phyloP scores from a whole-genome alignment of 1,140 invertebrate genomes.

The Ctenoplectra terminalis region DNA sequence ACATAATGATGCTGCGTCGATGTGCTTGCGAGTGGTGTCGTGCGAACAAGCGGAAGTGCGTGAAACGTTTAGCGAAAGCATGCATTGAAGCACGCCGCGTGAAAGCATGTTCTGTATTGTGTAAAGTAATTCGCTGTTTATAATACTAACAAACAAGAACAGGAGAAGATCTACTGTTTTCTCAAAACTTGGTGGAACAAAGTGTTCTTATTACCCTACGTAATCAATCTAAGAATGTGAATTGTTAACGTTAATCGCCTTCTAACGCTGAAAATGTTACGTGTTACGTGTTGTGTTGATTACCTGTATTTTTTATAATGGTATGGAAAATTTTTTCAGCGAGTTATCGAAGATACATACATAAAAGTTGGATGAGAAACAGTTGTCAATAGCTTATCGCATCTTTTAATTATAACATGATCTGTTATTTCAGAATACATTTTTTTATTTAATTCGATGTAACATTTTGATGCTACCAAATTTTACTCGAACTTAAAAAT shows the following conservation, averaged over 20 bases:
- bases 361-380: not conserved
- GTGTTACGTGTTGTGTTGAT: not conserved
- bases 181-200: not conserved
- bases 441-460: too few relatives aligned
- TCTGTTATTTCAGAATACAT: too few relatives aligned
- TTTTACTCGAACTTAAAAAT: too few relatives aligned
- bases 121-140: conserved; percentile 21
- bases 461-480: not conserved
- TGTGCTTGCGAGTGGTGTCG: conserved; percentile 66
- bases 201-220: not conserved
- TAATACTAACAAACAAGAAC: not conserved
- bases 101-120: conserved; percentile 50
- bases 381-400: not conserved
- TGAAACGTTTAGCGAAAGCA: conserved; percentile 60
- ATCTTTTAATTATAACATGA: not conserved
- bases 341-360: not conserved
- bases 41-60: conserved; percentile 71
- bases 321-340: not conserved
- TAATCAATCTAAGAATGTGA: not conserved
- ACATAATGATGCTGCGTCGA: conserved; percentile 53
- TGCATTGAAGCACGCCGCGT: conserved; percentile 65
- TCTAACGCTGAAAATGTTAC: conserved; percentile 11
- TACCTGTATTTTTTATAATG: not conserved
- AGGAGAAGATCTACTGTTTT: conserved; percentile 8
- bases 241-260: not conserved